Percentiles rank a stretch among this genome's conserved stretches.
phyloP scores from a whole-genome alignment of 2,888 invertebrate species.

The Himalopsyche anomala region DNA sequence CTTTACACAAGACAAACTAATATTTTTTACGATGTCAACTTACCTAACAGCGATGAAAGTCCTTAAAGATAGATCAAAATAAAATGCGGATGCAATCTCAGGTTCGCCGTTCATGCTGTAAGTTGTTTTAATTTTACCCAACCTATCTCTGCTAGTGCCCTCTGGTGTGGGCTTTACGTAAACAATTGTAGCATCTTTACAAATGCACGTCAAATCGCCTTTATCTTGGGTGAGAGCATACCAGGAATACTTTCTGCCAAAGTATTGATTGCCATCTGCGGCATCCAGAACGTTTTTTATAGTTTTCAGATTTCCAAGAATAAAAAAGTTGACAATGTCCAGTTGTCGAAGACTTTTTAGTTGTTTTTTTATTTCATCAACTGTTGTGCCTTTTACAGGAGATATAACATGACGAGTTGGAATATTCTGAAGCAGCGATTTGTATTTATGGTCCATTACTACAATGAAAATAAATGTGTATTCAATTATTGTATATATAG shows the following conservation, averaged over 20 bases:
- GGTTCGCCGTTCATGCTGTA: slow-evolving; percentile 85
- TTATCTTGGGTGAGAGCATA: slow-evolving; percentile 88
- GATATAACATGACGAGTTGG: slow-evolving; percentile 93
- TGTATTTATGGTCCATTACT: slow-evolving; percentile 97
- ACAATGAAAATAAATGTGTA: slow-evolving; percentile 65
- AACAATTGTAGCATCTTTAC: slow-evolving; percentile 86
- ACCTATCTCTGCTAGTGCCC: slow-evolving; percentile 81
- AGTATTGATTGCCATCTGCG: slow-evolving; percentile 85
- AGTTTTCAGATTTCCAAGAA: slow-evolving; percentile 85
- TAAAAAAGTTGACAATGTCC: slow-evolving; percentile 93
- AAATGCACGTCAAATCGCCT: slow-evolving; percentile 84
- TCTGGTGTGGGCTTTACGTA: slow-evolving; percentile 85
- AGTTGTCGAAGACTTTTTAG: slow-evolving; percentile 84
- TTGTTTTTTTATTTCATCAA: slow-evolving; percentile 82
- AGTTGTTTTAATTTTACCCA: slow-evolving; percentile 83
- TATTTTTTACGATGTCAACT: slow-evolving; percentile 67
- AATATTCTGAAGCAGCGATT: slow-evolving; percentile 91
- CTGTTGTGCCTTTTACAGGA: slow-evolving; percentile 77
- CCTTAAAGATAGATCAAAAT: slow-evolving; percentile 89
- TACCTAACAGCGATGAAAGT: slow-evolving; percentile 86
- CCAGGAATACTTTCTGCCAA: slow-evolving; percentile 92
- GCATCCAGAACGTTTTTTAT: slow-evolving; percentile 83
- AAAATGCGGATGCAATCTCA: slow-evolving; percentile 89
- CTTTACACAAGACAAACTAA: not conserved
- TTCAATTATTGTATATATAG: not conserved